These are phyloP conservation scores for Falco rusticolus DNA, from an alignment of 2,797 vertebrate species.

Conservation along the genomic window DNA sequence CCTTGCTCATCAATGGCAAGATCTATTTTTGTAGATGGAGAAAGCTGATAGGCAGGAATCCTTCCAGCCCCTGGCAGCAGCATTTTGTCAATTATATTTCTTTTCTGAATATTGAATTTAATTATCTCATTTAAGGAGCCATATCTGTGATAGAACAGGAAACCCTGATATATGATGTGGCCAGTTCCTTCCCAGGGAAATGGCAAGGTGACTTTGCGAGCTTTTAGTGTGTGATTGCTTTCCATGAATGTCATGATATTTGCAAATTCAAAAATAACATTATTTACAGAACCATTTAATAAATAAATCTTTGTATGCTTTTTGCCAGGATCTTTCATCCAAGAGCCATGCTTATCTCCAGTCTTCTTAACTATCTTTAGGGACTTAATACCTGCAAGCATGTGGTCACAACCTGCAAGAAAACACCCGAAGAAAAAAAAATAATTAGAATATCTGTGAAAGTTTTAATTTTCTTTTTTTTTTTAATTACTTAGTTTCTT, in stretches of 20 bases:
- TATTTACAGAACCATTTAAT: conserved; percentile 84
- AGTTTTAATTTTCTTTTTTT: background rate
- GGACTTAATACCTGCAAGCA: conserved; percentile 86
- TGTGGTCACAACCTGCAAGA: conserved; percentile 83
- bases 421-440: background rate
- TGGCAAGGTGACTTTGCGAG: conserved; percentile 79
- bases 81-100: conserved; percentile 80
- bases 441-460: background rate
- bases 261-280: conserved; percentile 82
- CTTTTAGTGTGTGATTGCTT: conserved; percentile 60
- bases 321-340: conserved; percentile 88
- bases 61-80: conserved; percentile 85
- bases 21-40: conserved; percentile 87
- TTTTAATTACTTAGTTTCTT: background rate
- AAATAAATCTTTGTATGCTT: conserved; percentile 88
- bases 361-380: conserved; percentile 91
- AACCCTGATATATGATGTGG: conserved; percentile 84
- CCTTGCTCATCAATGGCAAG: conserved; percentile 91
- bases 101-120: conserved; percentile 87
- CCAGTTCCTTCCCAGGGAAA: conserved; percentile 91
- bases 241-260: conserved; percentile 85
- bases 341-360: conserved; percentile 82
- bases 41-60: conserved; percentile 85
- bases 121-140: conserved; percentile 88
- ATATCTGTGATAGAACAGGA: conserved; percentile 89